These are phyloP conservation scores for Peromyscus eremicus DNA, from an alignment of 2,797 vertebrate species.

Conservation along the genomic window DNA sequence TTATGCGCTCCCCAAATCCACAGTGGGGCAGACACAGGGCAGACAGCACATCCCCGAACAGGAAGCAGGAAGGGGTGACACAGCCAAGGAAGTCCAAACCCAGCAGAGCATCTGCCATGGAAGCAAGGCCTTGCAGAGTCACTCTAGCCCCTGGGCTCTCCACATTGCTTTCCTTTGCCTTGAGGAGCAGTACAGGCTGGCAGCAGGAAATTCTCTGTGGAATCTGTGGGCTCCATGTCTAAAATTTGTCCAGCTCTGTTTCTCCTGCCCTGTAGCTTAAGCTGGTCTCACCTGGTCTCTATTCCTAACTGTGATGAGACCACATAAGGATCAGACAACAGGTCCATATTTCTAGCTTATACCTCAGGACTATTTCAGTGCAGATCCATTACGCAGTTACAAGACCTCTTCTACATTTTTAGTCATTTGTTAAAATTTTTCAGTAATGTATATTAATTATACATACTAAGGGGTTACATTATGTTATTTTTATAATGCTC, in stretches of 20 bases:
- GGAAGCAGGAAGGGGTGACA: neutral
- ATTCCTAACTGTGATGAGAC: neutral
- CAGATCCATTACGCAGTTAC: neutral
- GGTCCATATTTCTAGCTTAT: neutral
- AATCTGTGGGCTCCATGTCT: neutral
- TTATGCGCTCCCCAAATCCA: neutral
- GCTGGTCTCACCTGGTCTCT: neutral
- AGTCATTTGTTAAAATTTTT: neutral
- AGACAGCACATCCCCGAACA: neutral
- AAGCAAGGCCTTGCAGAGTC: too few species aligned
- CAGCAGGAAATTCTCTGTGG: neutral
- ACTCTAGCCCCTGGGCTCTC: neutral
- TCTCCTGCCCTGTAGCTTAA: neutral
- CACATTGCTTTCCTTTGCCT: neutral
- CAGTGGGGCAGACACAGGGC: neutral
- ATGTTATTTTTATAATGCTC: neutral
- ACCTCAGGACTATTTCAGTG: neutral
- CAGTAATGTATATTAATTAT: neutral
- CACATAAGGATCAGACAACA: neutral
- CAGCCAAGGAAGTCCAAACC: neutral
- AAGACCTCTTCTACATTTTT: neutral
- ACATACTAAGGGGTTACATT: neutral
- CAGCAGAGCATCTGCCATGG: neutral
- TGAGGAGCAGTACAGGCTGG: neutral
- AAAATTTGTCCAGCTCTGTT: neutral